phyloP scores from a whole-genome alignment of 1,140 invertebrate species.

The Brachionus rubens region DNA sequence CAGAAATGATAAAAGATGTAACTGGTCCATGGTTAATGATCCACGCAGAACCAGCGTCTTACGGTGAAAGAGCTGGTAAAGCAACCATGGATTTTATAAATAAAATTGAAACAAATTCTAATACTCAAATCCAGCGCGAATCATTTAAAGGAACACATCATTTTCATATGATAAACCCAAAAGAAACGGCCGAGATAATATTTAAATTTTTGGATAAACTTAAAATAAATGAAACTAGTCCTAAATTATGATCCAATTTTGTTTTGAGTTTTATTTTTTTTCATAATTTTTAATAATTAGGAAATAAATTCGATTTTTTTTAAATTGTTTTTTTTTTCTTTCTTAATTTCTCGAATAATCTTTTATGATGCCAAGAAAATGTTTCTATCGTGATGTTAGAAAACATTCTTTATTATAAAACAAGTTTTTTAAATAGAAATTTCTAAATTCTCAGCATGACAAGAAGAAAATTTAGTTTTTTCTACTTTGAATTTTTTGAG shows the following conservation, averaged over 20 bases:
- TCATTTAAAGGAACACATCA: slow-evolving; percentile 43
- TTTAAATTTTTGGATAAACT: slow-evolving; percentile 9
- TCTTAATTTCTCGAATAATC: too few relatives aligned
- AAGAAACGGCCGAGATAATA: slow-evolving; percentile 35
- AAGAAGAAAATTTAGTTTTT: too few relatives aligned
- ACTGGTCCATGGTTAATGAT: slow-evolving; percentile 20
- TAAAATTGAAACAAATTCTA: background rate
- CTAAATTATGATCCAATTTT: slow-evolving; percentile 37
- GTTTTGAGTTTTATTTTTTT: background rate
- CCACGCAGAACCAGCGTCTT: slow-evolving; percentile 17
- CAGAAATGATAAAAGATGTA: background rate
- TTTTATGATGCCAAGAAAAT: too few relatives aligned
- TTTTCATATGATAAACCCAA: slow-evolving; percentile 45
- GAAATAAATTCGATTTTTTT: too few relatives aligned
- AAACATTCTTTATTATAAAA: too few relatives aligned
- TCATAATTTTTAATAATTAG: background rate
- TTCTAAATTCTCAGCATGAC: too few relatives aligned
- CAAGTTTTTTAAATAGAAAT: too few relatives aligned
- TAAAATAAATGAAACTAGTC: background rate
- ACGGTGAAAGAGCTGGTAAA: background rate
- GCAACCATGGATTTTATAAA: background rate
- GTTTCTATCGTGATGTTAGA: too few relatives aligned
- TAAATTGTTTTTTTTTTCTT: background rate
- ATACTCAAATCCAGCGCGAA: background rate
- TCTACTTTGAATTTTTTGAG: too few relatives aligned